Conservation (phyloP, 2,888 invertebrate genomes). For the Diarsia mendica region DNA sequence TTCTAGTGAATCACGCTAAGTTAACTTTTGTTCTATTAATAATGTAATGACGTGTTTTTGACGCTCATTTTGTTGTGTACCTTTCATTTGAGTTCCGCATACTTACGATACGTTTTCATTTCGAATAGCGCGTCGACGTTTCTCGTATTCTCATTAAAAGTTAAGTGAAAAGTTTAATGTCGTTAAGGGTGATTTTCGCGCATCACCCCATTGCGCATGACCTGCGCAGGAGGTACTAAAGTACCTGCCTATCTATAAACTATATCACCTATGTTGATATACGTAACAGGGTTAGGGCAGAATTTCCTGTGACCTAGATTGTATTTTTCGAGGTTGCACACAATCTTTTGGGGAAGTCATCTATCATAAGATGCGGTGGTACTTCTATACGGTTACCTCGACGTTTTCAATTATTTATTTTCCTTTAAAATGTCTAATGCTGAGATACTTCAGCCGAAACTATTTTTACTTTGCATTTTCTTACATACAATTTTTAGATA, state of each 20-base stretch:
- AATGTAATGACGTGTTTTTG: constrained; percentile 5
- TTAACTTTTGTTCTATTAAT: constrained; percentile 32
- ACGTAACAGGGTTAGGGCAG: constrained; percentile 73
- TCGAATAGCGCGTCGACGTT: constrained; percentile 62
- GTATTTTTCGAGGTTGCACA: constrained; percentile 68
- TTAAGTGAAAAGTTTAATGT: constrained; percentile 73
- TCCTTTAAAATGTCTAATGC: background rate
- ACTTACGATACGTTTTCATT: constrained; percentile 34
- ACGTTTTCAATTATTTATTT: background rate
- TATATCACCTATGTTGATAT: constrained; percentile 69
- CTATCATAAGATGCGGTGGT: constrained; percentile 65
- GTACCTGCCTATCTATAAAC: constrained; percentile 65
- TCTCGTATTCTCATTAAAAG: constrained; percentile 70
- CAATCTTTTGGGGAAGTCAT: constrained; percentile 66
- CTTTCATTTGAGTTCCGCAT: constrained; percentile 10
- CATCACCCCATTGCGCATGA: constrained; percentile 80
- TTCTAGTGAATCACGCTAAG: constrained; percentile 44
- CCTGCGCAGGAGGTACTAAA: constrained; percentile 83
- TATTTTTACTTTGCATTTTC: background rate
- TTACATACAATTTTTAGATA: background rate
- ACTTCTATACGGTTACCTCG: constrained; percentile 25
- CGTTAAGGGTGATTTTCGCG: constrained; percentile 72
- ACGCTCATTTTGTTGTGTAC: constrained; percentile 24
- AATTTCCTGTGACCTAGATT: constrained; percentile 84
- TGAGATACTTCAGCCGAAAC: background rate